Evolutionary conservation across 2,888 invertebrate species (phyloP).

Genomic region (Phengaris arion): DNA sequence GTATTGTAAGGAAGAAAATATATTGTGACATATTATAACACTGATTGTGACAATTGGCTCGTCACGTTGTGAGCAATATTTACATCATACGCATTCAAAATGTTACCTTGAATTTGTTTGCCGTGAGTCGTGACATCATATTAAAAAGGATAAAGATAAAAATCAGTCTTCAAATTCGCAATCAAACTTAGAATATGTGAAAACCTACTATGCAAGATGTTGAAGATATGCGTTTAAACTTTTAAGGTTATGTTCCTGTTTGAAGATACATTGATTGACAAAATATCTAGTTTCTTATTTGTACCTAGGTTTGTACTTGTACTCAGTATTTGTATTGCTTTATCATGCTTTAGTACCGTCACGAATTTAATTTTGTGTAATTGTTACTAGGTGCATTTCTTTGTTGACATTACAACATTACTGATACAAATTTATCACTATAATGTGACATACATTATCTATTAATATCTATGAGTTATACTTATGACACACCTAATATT

Average conservation of each 20-base stretch:
- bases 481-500: not conserved
- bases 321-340: no score
- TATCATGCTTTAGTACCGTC: no score
- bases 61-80: slow-evolving; percentile 7
- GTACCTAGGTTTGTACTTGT: no score
- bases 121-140: slow-evolving; percentile 2
- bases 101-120: slow-evolving; percentile 19
- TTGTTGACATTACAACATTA: no score
- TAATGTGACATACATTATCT: not conserved
- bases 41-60: slow-evolving; percentile 18
- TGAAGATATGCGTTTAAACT: no score
- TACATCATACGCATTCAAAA: slow-evolving; percentile 22
- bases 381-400: no score
- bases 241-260: no score
- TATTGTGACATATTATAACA: slow-evolving; percentile 10
- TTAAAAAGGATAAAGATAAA: slow-evolving; percentile 18
- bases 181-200: not conserved
- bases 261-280: no score
- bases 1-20: not conserved
- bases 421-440: no score
- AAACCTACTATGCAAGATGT: not conserved
- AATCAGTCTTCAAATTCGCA: not conserved
- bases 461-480: no score
- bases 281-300: no score
- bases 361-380: no score